phyloP scores from a whole-genome alignment of 1,140 invertebrate genomes.

The Drosophila orosa region DNA sequence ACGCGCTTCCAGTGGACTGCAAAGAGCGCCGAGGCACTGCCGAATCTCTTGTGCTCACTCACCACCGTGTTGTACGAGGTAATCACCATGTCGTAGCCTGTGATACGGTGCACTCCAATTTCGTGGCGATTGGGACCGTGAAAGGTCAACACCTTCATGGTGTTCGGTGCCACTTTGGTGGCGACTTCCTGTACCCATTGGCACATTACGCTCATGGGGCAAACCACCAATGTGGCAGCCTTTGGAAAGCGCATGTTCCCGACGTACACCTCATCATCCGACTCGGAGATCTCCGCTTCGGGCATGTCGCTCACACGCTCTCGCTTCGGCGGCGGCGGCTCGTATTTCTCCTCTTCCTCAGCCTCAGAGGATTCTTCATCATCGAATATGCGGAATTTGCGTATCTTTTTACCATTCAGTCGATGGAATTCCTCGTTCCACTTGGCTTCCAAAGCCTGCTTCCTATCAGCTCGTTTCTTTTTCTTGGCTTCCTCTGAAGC shows the following conservation, averaged over 20 bases:
- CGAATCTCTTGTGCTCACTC: slow-evolving; percentile 17
- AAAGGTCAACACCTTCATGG: slow-evolving; percentile 30
- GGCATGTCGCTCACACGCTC: not conserved
- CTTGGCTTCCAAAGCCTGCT: slow-evolving; percentile 2
- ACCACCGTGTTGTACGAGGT: slow-evolving; percentile 45
- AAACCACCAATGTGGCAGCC: slow-evolving; percentile 48
- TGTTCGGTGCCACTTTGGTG: slow-evolving; percentile 38
- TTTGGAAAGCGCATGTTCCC: not conserved
- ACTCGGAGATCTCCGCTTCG: not conserved
- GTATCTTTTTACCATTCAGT: not conserved
- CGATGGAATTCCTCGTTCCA: slow-evolving; percentile 16
- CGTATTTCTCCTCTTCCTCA: slow-evolving; percentile 8
- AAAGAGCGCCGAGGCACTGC: slow-evolving; percentile 34
- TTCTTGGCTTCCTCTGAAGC: slow-evolving; percentile 58
- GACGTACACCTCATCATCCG: not conserved
- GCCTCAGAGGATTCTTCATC: slow-evolving; percentile 21
- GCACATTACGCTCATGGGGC: slow-evolving; percentile 55
- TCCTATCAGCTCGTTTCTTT: not conserved
- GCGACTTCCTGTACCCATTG: slow-evolving; percentile 49
- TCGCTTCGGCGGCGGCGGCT: not conserved
- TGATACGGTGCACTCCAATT: slow-evolving; percentile 14
- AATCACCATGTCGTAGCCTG: slow-evolving; percentile 39
- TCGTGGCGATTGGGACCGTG: slow-evolving; percentile 45
- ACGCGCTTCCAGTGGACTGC: slow-evolving; percentile 44
- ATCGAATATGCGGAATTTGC: slow-evolving; percentile 24